Conservation (phyloP, 2,888 invertebrate species). For the Amblyjoppa fuscipennis region DNA sequence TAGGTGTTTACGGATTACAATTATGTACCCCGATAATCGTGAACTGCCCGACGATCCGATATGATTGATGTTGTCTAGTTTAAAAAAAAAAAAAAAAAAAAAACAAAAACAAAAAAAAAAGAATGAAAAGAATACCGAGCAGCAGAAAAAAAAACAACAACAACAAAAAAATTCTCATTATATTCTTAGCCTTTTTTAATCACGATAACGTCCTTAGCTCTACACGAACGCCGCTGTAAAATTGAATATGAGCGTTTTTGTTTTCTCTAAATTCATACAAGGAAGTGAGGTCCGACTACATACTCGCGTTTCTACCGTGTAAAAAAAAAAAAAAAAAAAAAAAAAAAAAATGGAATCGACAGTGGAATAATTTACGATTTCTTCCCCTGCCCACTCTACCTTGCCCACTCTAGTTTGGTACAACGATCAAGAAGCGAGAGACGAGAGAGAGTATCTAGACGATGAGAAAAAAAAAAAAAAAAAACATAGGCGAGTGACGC, state of each 20-base stretch:
- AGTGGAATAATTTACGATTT: slow-evolving; percentile 31
- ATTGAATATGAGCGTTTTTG: slow-evolving; percentile 35
- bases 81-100: slow-evolving; percentile 50
- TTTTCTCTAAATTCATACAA: slow-evolving; percentile 41
- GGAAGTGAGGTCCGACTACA: slow-evolving; percentile 59
- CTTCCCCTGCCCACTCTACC: slow-evolving; percentile 28
- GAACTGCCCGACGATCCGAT: slow-evolving; percentile 57
- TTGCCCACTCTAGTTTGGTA: slow-evolving; percentile 37
- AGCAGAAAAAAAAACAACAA: slow-evolving; percentile 19
- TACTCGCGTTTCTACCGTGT: slow-evolving; percentile 72
- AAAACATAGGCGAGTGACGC: slow-evolving; percentile 57
- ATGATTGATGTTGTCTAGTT: slow-evolving; percentile 61
- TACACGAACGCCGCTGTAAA: slow-evolving; percentile 48
- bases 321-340: slow-evolving; percentile 18
- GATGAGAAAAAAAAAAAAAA: slow-evolving; percentile 14
- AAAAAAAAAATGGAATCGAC: slow-evolving; percentile 46
- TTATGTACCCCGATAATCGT: slow-evolving; percentile 47
- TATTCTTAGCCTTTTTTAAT: slow-evolving; percentile 50
- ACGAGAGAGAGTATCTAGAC: slow-evolving; percentile 41
- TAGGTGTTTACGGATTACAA: slow-evolving; percentile 62
- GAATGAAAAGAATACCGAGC: slow-evolving; percentile 33
- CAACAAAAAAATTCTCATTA: slow-evolving; percentile 17
- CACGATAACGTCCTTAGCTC: slow-evolving; percentile 62
- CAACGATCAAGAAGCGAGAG: slow-evolving; percentile 57
- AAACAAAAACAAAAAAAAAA: slow-evolving; percentile 28